Percentiles rank a stretch among this genome's conserved stretches.
Conservation (phyloP, 1,140 invertebrate genomes). For the Euwallacea fornicatus region DNA sequence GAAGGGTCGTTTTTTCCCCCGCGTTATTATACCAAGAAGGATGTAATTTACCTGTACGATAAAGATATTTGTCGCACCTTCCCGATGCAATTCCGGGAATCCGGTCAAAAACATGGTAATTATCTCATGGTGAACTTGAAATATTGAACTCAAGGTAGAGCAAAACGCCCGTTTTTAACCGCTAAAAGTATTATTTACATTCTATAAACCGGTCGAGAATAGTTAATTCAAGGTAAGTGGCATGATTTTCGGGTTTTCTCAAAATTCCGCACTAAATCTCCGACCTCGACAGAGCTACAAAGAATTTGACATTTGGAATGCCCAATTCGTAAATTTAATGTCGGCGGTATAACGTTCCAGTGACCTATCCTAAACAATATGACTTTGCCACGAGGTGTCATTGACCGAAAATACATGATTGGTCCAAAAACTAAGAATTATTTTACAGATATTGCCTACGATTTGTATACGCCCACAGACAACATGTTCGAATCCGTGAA, state of each 20-base stretch:
- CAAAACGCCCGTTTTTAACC: too few relatives aligned
- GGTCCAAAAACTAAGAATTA: too few relatives aligned
- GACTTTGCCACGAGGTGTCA: too few relatives aligned
- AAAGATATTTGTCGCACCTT: slow-evolving; percentile 83
- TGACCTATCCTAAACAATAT: too few relatives aligned
- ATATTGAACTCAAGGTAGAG: background rate
- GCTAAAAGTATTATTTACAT: too few relatives aligned
- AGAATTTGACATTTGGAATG: too few relatives aligned
- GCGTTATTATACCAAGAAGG: slow-evolving; percentile 68
- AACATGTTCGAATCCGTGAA: slow-evolving; percentile 69
- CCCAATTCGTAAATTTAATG: too few relatives aligned
- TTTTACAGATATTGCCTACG: slow-evolving; percentile 64
- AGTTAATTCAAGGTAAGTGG: too few relatives aligned
- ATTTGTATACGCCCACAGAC: slow-evolving; percentile 71
- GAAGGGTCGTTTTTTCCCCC: slow-evolving; percentile 86
- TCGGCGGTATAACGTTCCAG: too few relatives aligned
- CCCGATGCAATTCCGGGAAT: slow-evolving; percentile 70
- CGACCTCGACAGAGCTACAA: too few relatives aligned
- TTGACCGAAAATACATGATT: too few relatives aligned
- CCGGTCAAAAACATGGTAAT: slow-evolving; percentile 66
- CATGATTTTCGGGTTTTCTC: background rate
- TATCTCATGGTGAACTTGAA: slow-evolving; percentile 20
- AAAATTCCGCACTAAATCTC: background rate
- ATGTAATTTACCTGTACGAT: slow-evolving; percentile 78
- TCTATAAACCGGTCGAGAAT: too few relatives aligned